Base-by-base conservation (phyloP, 1,140 invertebrate species). In the Cydia strobilella region DNA sequence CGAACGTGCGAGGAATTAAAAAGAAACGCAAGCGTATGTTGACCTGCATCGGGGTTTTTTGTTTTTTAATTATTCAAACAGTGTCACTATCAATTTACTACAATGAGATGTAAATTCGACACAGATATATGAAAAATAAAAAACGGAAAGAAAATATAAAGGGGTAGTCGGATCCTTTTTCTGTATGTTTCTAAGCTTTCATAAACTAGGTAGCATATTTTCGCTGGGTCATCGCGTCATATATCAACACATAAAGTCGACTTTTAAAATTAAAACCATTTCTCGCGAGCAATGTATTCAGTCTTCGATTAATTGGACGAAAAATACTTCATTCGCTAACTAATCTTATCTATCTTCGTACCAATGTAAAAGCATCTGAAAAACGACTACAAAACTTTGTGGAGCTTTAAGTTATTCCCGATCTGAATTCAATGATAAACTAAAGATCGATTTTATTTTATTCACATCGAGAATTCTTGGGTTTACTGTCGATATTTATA, bases 1-100 rank as follows among this genome's bases (percentile, higher is more conserved):
- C 15, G 65, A 69, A 69, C 65, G 65, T 35, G 65, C 31, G 10
- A 69, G 65, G 65, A 69, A 69, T 69, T 69, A 69, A 69, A 69
- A 69, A 69, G 27, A n/a, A 18, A 35, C n/a, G 15, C 27, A n/a
- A 18, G 31, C 31, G 65, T 9, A 20, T 66, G 27, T 69, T 69
- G 31, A 59, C 54, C 54, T 20, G 54, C 20, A 23, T 9, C 18
- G 18, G 18, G 9, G 6, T 18, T 54, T 7, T 18, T 23, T 23
- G 20, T 59, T 18, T 18, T 18, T 59, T 12, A 59, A 51, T 51
- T 45, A 12, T 39, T 2, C 7, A 39, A 39, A 39, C 35, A 10
- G 35, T 9, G 35, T 39, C 35, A 39, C 1, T 39, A 39, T 2
- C 35, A 39, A 39, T 35, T 35, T 35, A 39, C 35, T 39, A 10